These are phyloP conservation scores for Rallus crepitans DNA, from an alignment of 2,797 vertebrate genomes.

Conservation along the genomic window DNA sequence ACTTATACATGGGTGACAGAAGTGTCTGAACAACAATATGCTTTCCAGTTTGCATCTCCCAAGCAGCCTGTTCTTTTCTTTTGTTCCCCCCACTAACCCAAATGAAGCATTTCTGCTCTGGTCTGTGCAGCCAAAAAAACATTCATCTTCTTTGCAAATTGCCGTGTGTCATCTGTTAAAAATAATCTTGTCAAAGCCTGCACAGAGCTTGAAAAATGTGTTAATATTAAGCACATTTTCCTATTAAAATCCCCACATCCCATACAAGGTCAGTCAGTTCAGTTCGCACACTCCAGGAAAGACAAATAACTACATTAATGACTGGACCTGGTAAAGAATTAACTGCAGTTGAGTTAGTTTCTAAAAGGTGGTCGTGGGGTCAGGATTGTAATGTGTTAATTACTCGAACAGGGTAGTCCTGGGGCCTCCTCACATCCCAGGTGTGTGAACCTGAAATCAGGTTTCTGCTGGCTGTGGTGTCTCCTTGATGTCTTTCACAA, in stretches of 20 bases:
- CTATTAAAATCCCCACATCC: neutral
- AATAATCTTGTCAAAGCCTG: constrained; percentile 51
- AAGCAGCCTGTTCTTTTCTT: neutral
- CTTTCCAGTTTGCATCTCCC: neutral
- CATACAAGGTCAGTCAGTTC: constrained; percentile 29
- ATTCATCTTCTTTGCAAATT: constrained; percentile 43
- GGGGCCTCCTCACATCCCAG: neutral
- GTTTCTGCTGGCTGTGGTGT: neutral
- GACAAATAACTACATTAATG: constrained; percentile 1
- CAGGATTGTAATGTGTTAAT: constrained; percentile 32
- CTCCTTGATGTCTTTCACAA: neutral
- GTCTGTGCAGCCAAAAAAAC: neutral
- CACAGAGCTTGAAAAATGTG: constrained; percentile 32
- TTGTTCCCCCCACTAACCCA: neutral
- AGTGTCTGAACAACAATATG: neutral
- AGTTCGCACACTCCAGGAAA: constrained; percentile 1
- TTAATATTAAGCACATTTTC: constrained; percentile 68
- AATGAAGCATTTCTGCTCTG: neutral
- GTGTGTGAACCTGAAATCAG: neutral
- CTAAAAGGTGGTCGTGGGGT: neutral
- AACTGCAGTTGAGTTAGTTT: neutral
- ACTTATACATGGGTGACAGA: neutral
- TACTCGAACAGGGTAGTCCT: neutral
- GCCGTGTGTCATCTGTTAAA: constrained; percentile 44
- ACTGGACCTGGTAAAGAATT: constrained; percentile 23